Evolutionary conservation across 30 jellyfish, hydroid and myxozoan genomes (phyloP).

Genomic region (Sanderia malayensis): DNA sequence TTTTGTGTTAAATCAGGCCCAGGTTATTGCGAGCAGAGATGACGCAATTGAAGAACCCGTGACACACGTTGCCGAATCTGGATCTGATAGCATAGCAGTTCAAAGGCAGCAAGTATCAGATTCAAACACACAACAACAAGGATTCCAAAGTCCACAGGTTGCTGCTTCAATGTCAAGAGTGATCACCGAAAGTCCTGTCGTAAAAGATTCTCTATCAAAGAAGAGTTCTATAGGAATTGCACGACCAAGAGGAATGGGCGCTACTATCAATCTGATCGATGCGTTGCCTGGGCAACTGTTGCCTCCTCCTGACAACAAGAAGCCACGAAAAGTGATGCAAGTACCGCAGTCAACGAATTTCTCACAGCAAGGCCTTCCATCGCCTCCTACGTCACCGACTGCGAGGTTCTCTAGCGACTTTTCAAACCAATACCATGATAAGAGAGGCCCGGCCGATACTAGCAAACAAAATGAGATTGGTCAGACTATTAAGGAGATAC

Average conservation of each 20-base stretch:
- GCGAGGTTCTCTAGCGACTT: conserved; percentile 28
- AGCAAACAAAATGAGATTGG: conserved; percentile 16
- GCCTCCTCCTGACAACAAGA: conserved; percentile 91
- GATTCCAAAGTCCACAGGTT: no score
- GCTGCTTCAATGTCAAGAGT: no score
- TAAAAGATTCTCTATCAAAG: conserved; percentile 42
- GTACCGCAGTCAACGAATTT: conserved; percentile 59
- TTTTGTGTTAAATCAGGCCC: no score
- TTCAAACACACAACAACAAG: no score
- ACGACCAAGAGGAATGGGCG: conserved; percentile 79
- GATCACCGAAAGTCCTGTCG: conserved; percentile 17
- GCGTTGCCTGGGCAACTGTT: conserved; percentile 91
- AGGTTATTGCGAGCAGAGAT: no score
- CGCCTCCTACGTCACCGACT: conserved; percentile 62
- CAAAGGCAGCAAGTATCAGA: no score
- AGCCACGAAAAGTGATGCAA: conserved; percentile 45
- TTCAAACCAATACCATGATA: neutral
- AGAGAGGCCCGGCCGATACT: neutral
- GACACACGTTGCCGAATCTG: no score
- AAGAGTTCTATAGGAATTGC: conserved; percentile 80
- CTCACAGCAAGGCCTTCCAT: conserved; percentile 12
- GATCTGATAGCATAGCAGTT: no score
- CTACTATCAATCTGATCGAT: conserved; percentile 87
- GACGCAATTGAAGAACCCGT: no score
- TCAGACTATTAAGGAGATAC: no score